Percentiles rank a stretch among this genome's conserved stretches.
These are phyloP conservation scores for Darevskia mixta DNA, from an alignment of 2,797 vertebrate genomes.

Conservation along the genomic window DNA sequence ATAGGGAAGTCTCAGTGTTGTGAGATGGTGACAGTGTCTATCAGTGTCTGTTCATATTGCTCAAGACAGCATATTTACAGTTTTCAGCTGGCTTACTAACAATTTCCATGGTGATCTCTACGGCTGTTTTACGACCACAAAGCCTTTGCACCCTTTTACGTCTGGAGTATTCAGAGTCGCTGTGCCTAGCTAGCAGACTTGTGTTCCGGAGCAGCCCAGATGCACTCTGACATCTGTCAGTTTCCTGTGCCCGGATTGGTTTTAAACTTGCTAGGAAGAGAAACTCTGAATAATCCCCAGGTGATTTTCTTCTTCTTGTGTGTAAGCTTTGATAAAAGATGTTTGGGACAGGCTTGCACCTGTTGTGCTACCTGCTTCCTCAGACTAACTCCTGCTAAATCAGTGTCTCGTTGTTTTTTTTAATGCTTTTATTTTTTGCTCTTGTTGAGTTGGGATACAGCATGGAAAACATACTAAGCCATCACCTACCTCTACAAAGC, in stretches of 20 bases:
- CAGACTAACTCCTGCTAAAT: conserved; percentile 2
- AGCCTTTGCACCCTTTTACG: background rate
- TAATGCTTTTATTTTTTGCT: conserved; percentile 40
- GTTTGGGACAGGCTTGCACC: conserved; percentile 40
- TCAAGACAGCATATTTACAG: conserved; percentile 1
- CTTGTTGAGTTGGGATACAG: conserved; percentile 70
- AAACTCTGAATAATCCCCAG: conserved; percentile 6
- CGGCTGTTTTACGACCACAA: conserved; percentile 3
- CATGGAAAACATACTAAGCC: conserved; percentile 71
- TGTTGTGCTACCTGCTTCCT: conserved; percentile 41
- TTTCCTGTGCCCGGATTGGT: conserved; percentile 2
- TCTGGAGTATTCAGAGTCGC: background rate
- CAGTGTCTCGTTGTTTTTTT: conserved; percentile 5
- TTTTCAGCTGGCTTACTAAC: conserved; percentile 20
- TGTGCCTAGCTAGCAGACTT: background rate
- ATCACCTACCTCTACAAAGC: conserved; percentile 84
- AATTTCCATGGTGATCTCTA: conserved; percentile 47
- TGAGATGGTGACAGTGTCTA: background rate
- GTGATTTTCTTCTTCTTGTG: conserved; percentile 37
- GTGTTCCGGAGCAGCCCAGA: background rate
- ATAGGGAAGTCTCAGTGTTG: conserved; percentile 17
- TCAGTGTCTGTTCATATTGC: conserved; percentile 22
- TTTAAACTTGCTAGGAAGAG: conserved; percentile 22
- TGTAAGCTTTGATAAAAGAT: conserved; percentile 30
- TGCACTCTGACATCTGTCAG: background rate